Percentiles rank a stretch among this genome's conserved stretches.
Evolutionary conservation across 1,140 invertebrate genomes (phyloP).

Genomic region (Stenopsyche tienmushanensis): DNA sequence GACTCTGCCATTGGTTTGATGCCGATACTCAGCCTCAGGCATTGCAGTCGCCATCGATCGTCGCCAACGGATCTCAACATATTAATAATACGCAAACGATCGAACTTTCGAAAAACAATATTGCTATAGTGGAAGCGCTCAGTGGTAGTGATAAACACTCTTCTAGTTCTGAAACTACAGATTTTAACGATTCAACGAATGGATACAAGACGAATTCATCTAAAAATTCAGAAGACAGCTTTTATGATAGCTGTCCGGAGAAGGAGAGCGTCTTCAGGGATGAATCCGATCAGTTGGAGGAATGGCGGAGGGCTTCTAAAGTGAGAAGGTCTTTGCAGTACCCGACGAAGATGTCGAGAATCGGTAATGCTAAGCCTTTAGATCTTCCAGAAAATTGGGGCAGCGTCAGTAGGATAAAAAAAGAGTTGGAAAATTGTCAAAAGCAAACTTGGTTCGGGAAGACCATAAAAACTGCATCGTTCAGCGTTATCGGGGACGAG

Average conservation of each 20-base stretch:
- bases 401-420: constrained; percentile 55
- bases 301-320: constrained; percentile 61
- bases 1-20: constrained; percentile 23
- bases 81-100: neutral
- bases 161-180: constrained; percentile 41
- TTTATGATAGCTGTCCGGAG: constrained; percentile 40
- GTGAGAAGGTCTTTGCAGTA: constrained; percentile 64
- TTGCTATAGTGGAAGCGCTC: constrained; percentile 5
- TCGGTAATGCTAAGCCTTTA: constrained; percentile 50
- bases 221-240: constrained; percentile 34
- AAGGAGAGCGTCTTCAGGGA: constrained; percentile 40
- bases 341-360: constrained; percentile 53
- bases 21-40: constrained; percentile 48
- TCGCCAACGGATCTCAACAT: constrained; percentile 31
- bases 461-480: constrained; percentile 55
- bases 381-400: constrained; percentile 57
- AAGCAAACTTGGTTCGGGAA: constrained; percentile 54
- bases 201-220: neutral
- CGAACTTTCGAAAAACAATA: neutral
- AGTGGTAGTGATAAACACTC: constrained; percentile 48
- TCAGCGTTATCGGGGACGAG: constrained; percentile 53
- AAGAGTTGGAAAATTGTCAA: constrained; percentile 54
- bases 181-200: constrained; percentile 8
- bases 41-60: constrained; percentile 44
- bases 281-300: constrained; percentile 47